Base-by-base conservation (phyloP, 1,140 invertebrate species). In the Conus ventricosus region DNA sequence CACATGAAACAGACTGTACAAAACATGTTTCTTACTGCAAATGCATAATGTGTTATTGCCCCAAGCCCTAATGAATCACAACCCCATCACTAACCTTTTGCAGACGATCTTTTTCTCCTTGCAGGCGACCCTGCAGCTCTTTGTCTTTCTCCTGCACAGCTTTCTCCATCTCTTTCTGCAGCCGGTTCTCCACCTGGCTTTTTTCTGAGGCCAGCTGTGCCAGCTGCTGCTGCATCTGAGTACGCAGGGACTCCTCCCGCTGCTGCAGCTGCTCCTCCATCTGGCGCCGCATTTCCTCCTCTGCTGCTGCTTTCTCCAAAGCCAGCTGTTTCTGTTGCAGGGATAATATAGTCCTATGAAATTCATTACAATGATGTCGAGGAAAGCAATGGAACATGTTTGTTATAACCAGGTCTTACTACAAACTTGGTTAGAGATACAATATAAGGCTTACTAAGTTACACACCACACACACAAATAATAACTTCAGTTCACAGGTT, bases 131-230 rank as follows among this genome's bases (percentile, higher is more conserved):
- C 87, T 94, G 91, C 51, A 94, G 86, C 55, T 91, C 82, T 85
- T 92, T 92, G 84, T 94, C 91, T 87, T 94, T 94, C 85, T 94
- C 92, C 89, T 94, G 92, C 63, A 94, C 78, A 20, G 91, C 91
- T 85, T 91, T 92, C 51, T 89, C 91, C 92, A 93, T 93, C 81
- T 93, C 90, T 80, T 91, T 67, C 87, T 93, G 91, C 63, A 94
- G 87, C 84, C 90, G 90, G n/a, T 93, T 88, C 87, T 95, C 93
- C 13, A 95, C 88, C 87, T 88, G 85, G 54, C 60, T 67, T 75
- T 92, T 92, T 60, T 91, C 91, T 55, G 71, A 17, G 5, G 89
- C 55, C 84, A 92, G 57, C 3, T 6, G 4, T 27, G 86, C 67
- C 67, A 87, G 75, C 63, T 92, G 92, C 84, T 81, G 88, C 83